Evolutionary conservation across 2,797 vertebrate genomes (phyloP), one percentile per base, ranked within the genome.

Genomic region (Pseudomugil gertrudae): DNA sequence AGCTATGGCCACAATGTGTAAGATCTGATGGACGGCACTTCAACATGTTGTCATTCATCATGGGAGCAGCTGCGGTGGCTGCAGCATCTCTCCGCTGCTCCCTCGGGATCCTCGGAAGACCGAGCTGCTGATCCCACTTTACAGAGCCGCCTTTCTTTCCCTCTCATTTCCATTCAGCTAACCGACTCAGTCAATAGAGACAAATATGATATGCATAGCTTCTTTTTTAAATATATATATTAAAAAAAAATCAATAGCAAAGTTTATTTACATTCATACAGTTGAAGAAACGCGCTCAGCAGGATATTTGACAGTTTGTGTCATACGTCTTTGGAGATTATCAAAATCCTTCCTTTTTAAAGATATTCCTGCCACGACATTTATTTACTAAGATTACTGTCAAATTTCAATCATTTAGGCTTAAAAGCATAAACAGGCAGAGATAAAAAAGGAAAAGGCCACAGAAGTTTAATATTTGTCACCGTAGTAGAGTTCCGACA

Each of bases 11-110:
- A 69, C 24, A 3, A 56, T 61, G 40, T 17, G 51, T 13, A 33
- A 52, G 52, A 27, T 54, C 55, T 70, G 80, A 84, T 79, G 8
- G 65, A 78, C 57, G 5, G 40, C 15, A 5, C 63, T 60, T 52
- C 54, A 61, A 55, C 66, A 33, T 3, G 61, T 57, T 32, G 71
- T 69, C 74, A 87, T 89, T 83, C 73, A 82, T 84, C 84, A 84
- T 7, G 33, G 54, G 14, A 30, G 54, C 59, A 33, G 69, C 3
- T 35, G 58, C 33, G 19, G 47, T 9, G 36, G 76, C 80, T 76
- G 55, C 62, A 50, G 3, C 57, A 13, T 53, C 48, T 58, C 57
- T 47, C 29, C 13, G 26, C 58, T 60, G 47, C 53, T 78, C 80
- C 50, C 73, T 2, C 0, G 13, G 57, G 79, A 65, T 75, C 33